Conservation (phyloP, 1,140 invertebrate genomes). For the Drosophila suzukii region DNA sequence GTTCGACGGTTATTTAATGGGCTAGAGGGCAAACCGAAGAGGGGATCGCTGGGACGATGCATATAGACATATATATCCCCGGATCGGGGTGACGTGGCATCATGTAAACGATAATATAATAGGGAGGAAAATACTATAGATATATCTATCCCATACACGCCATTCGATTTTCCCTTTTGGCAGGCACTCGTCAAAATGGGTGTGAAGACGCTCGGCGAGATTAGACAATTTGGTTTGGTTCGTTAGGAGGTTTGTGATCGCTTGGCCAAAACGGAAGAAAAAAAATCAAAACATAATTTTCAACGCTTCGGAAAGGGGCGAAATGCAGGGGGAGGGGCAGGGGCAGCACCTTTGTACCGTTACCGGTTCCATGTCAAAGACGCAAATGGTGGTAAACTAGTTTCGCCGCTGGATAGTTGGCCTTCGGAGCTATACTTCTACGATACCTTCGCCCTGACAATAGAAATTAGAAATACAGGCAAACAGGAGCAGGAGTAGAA, state of each 20-base stretch:
- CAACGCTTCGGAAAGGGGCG: constrained; percentile 58
- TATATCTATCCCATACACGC: constrained; percentile 1
- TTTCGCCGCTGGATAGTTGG: constrained; percentile 60
- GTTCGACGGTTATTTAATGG: constrained; percentile 57
- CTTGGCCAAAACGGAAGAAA: constrained; percentile 55
- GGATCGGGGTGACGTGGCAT: constrained; percentile 44
- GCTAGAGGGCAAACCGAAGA: constrained; percentile 28
- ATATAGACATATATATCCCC: not conserved
- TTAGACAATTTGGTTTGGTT: constrained; percentile 77
- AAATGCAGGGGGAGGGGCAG: not conserved
- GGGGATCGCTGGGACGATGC: constrained; percentile 3
- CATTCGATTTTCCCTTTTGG: constrained; percentile 6
- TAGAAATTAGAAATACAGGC: constrained; percentile 62
- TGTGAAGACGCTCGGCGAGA: constrained; percentile 69
- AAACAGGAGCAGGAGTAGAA: constrained; percentile 2
- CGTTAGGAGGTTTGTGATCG: constrained; percentile 55
- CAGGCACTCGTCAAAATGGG: constrained; percentile 59
- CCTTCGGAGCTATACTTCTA: constrained; percentile 35
- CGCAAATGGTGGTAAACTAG: constrained; percentile 62
- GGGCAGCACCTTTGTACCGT: constrained; percentile 52
- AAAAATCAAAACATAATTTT: constrained; percentile 78
- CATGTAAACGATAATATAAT: constrained; percentile 71
- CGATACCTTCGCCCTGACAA: constrained; percentile 50
- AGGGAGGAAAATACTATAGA: constrained; percentile 19
- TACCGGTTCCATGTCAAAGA: constrained; percentile 69